A percentile compares a stretch with the other conserved stretches of the same genome.
Evolutionary conservation across 2,888 invertebrate species (phyloP).

Genomic region (Lycia hirtaria): DNA sequence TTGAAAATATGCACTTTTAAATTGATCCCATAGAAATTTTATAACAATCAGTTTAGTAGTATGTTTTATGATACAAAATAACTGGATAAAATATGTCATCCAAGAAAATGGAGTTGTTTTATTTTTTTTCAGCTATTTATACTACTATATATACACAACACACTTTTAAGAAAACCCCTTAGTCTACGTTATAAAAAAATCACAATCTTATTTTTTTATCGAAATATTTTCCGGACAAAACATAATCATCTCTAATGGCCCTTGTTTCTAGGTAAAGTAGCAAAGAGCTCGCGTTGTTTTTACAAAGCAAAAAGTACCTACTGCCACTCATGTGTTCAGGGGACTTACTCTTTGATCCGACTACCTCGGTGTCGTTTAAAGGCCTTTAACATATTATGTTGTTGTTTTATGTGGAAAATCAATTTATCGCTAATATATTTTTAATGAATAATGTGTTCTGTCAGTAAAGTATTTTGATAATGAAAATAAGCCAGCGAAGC

Average conservation of each 20-base stretch:
- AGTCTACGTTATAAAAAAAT: too few relatives aligned
- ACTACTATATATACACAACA: too few relatives aligned
- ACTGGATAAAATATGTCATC: too few relatives aligned
- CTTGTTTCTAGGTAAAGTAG: slow-evolving; percentile 16
- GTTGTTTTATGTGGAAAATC: slow-evolving; percentile 2
- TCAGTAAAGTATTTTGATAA: neutral
- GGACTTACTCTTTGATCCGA: slow-evolving; percentile 27
- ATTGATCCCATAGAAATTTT: too few relatives aligned
- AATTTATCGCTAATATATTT: neutral
- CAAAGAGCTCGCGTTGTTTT: slow-evolving; percentile 32
- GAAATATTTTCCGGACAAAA: slow-evolving; percentile 3
- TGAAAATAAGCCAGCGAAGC: too few relatives aligned
- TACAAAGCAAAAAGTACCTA: slow-evolving; percentile 27
- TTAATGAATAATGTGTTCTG: neutral
- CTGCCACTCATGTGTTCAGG: slow-evolving; percentile 12
- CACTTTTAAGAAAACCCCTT: too few relatives aligned
- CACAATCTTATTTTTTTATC: neutral
- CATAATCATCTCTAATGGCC: slow-evolving; percentile 5
- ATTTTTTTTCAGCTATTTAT: too few relatives aligned
- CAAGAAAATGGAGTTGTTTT: too few relatives aligned
- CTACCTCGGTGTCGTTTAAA: slow-evolving; percentile 16
- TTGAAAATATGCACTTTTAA: too few relatives aligned
- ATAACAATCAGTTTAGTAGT: too few relatives aligned
- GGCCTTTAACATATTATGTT: slow-evolving; percentile 22
- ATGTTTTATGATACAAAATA: too few relatives aligned